Evolutionary conservation across 2,888 invertebrate species (phyloP).

Genomic region (Chymomyza caudatula): DNA sequence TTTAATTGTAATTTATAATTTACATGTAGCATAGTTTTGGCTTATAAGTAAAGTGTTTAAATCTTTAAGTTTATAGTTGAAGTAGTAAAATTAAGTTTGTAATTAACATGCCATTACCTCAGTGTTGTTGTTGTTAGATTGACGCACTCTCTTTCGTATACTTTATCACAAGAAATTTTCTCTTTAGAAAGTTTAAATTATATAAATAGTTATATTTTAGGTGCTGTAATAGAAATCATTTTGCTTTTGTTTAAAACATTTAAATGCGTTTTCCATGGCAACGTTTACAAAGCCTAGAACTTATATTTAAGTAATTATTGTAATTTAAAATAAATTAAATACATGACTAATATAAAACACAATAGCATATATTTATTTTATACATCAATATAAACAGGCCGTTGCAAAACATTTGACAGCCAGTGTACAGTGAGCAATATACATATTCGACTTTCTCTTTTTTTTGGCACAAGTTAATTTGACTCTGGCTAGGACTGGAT

Average conservation of each 20-base stretch:
- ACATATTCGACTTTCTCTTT: slow-evolving; percentile 54
- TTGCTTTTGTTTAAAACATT: slow-evolving; percentile 36
- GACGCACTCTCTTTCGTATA: slow-evolving; percentile 49
- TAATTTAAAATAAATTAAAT: slow-evolving; percentile 28
- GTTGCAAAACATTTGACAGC: slow-evolving; percentile 8
- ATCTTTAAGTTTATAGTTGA: slow-evolving; percentile 40
- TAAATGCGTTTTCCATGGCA: slow-evolving; percentile 69
- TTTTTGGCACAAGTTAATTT: slow-evolving; percentile 74
- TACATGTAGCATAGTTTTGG: slow-evolving; percentile 30
- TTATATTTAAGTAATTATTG: slow-evolving; percentile 40
- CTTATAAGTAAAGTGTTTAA: background rate
- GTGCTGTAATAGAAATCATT: slow-evolving; percentile 17
- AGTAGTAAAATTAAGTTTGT: slow-evolving; percentile 59
- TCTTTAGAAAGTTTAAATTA: slow-evolving; percentile 53
- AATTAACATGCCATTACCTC: slow-evolving; percentile 48
- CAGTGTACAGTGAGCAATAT: slow-evolving; percentile 56
- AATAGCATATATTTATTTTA: background rate
- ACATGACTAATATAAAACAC: slow-evolving; percentile 32
- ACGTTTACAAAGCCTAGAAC: slow-evolving; percentile 67
- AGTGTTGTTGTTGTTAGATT: slow-evolving; percentile 21
- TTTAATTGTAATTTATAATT: slow-evolving; percentile 38
- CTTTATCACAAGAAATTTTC: slow-evolving; percentile 69
- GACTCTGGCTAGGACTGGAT: slow-evolving; percentile 50
- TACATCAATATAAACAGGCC: background rate
- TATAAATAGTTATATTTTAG: slow-evolving; percentile 32